Evolutionary conservation across 2,113 vertebrate species (phyloP).

Genomic region (Puffinus mauretanicus): DNA sequence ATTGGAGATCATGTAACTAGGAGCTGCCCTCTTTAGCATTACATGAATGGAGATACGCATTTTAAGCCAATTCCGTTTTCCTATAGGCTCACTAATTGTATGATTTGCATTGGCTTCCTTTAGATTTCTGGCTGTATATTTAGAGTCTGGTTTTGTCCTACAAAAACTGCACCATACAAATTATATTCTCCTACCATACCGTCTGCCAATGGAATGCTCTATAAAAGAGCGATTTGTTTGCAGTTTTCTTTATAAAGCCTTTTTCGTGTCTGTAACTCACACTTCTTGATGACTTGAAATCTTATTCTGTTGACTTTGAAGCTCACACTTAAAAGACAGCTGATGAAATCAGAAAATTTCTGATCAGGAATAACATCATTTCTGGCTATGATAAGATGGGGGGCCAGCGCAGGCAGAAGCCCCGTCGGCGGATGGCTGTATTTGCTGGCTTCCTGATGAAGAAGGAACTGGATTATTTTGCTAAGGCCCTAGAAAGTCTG

Average conservation of each 20-base stretch:
- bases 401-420: neutral
- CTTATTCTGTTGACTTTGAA: neutral
- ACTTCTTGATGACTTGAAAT: neutral
- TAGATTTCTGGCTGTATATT: neutral
- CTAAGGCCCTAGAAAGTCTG: constrained; percentile 85
- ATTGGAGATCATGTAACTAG: neutral
- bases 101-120: neutral
- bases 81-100: neutral
- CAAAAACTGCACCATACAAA: neutral
- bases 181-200: neutral
- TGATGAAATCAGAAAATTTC: neutral
- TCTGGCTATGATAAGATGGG: neutral
- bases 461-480: constrained; percentile 89
- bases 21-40: neutral
- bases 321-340: neutral
- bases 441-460: constrained; percentile 86
- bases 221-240: neutral
- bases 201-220: neutral
- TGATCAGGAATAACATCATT: neutral
- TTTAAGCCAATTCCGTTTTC: neutral
- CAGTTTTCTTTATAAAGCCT: neutral
- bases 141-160: neutral
- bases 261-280: neutral
- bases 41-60: neutral
- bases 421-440: fast-evolving